Evolutionary conservation across 2,888 invertebrate species (phyloP).

Genomic region (Drosophila histrio): DNA sequence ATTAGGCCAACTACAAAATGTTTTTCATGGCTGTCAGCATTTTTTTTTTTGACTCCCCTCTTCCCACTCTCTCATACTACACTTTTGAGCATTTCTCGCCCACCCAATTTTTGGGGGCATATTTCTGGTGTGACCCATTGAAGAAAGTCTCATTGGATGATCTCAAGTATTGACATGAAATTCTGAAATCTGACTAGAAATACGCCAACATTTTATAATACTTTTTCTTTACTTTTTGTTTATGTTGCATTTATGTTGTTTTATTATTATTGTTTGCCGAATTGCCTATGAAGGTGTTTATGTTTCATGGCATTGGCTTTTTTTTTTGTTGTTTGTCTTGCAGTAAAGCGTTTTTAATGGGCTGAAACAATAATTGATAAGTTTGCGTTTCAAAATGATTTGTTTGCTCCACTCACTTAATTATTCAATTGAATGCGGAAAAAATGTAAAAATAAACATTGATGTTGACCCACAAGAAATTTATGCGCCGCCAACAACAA

Average conservation of each 20-base stretch:
- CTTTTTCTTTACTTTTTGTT: conserved; percentile 8
- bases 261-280: not conserved
- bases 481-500: conserved; percentile 6
- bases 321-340: too few species aligned
- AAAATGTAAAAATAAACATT: not conserved
- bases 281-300: conserved; percentile 15
- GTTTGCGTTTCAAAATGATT: conserved; percentile 5
- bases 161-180: conserved; percentile 34
- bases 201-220: conserved; percentile 27
- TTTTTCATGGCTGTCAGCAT: conserved; percentile 61
- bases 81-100: conserved; percentile 36
- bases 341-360: conserved; percentile 24
- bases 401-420: not conserved
- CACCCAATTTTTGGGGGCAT: conserved; percentile 37
- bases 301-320: not conserved
- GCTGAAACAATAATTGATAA: conserved; percentile 17
- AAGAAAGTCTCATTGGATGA: conserved; percentile 39
- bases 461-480: conserved; percentile 21
- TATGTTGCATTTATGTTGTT: conserved; percentile 10
- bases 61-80: not conserved
- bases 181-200: conserved; percentile 19
- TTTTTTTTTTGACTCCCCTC: conserved; percentile 22
- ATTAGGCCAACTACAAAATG: conserved; percentile 66
- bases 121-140: conserved; percentile 49
- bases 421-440: conserved; percentile 14